phyloP scores from a whole-genome alignment of 2,888 invertebrate species.

The Galeruca laticollis region DNA sequence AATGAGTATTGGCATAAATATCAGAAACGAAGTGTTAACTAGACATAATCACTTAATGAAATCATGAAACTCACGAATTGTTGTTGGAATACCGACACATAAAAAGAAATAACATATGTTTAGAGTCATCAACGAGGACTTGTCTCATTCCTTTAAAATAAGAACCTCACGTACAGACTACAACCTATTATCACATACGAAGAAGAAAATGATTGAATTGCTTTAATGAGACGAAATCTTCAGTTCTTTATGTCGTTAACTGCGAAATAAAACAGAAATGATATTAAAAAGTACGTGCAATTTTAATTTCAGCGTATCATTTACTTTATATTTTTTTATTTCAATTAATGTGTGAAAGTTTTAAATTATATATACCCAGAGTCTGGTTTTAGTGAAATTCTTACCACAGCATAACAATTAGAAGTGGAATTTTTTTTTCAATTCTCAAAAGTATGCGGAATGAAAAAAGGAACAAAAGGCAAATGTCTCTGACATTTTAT shows the following conservation, averaged over 20 bases:
- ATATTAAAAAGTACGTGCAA: neutral
- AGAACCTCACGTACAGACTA: neutral
- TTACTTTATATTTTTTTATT: neutral
- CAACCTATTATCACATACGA: neutral
- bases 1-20: no score
- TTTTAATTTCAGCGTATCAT: neutral
- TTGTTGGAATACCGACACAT: neutral
- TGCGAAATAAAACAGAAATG: neutral
- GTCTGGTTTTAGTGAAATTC: no score
- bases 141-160: neutral
- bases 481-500: no score
- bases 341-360: conserved; percentile 1
- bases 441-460: no score
- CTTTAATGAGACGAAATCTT: neutral
- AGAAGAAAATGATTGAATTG: neutral
- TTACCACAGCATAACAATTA: no score
- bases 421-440: no score
- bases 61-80: neutral
- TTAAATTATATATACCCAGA: no score
- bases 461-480: no score
- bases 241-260: neutral
- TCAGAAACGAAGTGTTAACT: no score
- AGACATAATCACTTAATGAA: neutral
- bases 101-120: neutral
- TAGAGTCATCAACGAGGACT: neutral